Conservation (phyloP, 2,797 vertebrate genomes). For the Margarornis squamiger region DNA sequence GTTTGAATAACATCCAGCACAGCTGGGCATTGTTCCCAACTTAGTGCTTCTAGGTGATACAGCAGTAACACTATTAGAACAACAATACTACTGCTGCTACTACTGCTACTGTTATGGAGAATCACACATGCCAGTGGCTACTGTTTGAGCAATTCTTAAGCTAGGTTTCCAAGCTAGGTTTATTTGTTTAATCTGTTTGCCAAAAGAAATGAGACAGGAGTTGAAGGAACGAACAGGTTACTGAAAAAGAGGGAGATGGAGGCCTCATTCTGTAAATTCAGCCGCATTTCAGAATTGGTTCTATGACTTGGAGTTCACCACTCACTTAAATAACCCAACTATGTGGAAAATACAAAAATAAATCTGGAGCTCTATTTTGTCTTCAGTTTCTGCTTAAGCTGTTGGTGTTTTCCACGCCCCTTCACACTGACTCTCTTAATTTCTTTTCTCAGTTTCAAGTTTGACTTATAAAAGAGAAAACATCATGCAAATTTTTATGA, state of each 20-base stretch:
- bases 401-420: not conserved
- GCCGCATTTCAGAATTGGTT: not conserved
- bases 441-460: not conserved
- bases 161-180: not conserved
- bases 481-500: not conserved
- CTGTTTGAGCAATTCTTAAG: not conserved
- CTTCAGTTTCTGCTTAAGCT: not conserved
- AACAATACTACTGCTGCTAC: not conserved
- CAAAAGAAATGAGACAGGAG: not conserved
- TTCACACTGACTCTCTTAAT: not conserved
- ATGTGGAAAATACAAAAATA: not conserved
- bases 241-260: not conserved
- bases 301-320: not conserved
- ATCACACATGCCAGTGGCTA: not conserved
- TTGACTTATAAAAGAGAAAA: not conserved
- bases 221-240: rapidly evolving
- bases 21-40: not conserved
- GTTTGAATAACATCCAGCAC: not conserved
- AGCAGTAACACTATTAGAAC: not conserved
- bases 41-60: not conserved
- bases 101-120: not conserved
- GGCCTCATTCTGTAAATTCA: not conserved
- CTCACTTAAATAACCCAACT: not conserved
- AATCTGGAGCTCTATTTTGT: not conserved
- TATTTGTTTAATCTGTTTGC: not conserved